phyloP scores from a whole-genome alignment of 30 jellyfish, hydroid and myxozoan species.

The Chrysaora quinquecirrha region DNA sequence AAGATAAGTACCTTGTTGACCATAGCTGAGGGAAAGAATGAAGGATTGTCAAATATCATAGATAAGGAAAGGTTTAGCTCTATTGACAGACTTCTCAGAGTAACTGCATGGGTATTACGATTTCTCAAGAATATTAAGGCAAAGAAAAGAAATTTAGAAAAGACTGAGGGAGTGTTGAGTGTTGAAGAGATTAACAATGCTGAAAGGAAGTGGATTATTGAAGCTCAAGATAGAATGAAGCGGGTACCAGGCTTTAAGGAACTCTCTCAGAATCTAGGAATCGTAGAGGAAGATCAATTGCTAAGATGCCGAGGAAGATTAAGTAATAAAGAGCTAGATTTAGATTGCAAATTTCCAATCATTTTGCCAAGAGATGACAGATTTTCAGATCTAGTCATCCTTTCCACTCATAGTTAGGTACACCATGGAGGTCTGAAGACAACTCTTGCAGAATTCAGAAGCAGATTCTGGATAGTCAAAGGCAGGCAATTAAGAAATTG shows the following conservation, averaged over 20 bases:
- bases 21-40: background rate
- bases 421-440: conserved; percentile 21
- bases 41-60: background rate
- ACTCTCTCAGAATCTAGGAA: conserved; percentile 3
- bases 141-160: background rate
- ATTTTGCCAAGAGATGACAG: conserved; percentile 8
- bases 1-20: background rate
- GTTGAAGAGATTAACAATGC: conserved; percentile 6
- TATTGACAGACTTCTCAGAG: background rate
- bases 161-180: background rate
- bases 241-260: background rate
- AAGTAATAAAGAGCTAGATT: conserved; percentile 6
- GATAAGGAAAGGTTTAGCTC: conserved; percentile 1
- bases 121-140: background rate
- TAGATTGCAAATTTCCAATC: conserved; percentile 10
- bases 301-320: conserved; percentile 24
- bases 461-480: conserved; percentile 28
- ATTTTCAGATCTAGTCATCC: conserved; percentile 8
- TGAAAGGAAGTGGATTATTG: background rate
- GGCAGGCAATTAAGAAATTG: conserved; percentile 32
- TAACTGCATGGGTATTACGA: conserved; percentile 14
- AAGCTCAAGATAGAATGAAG: conserved; percentile 3
- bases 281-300: background rate
- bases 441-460: conserved; percentile 20
- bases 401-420: background rate